These are phyloP conservation scores for Garra rufa DNA, from an alignment of 2,113 vertebrate genomes.

Conservation along the genomic window DNA sequence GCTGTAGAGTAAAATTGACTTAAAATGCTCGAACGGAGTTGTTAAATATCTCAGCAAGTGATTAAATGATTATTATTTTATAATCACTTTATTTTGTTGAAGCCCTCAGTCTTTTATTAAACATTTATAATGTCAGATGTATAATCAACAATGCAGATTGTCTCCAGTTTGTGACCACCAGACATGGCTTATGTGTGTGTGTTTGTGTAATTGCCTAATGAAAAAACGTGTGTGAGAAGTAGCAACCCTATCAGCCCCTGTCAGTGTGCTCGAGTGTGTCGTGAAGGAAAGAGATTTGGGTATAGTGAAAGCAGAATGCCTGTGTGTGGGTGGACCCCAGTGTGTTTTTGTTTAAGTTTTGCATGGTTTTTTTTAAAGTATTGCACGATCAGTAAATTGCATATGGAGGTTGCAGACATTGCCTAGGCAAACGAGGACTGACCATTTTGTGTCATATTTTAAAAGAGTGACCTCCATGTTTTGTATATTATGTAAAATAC, in stretches of 20 bases:
- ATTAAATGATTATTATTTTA: neutral
- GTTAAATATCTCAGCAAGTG: neutral
- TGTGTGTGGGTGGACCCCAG: slow-evolving; percentile 52
- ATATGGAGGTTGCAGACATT: neutral
- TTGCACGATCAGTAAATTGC: slow-evolving; percentile 23
- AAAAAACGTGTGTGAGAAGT: slow-evolving; percentile 31
- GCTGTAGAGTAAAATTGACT: neutral
- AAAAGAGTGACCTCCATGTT: neutral
- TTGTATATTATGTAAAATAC: slow-evolving; percentile 1
- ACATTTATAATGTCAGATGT: neutral
- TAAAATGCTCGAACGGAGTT: neutral
- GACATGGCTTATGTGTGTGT: slow-evolving; percentile 1
- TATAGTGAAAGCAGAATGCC: slow-evolving; percentile 43
- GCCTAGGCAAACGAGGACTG: neutral
- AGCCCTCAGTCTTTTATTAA: neutral
- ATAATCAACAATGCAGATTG: neutral
- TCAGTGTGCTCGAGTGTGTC: slow-evolving; percentile 47
- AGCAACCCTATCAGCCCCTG: slow-evolving; percentile 40
- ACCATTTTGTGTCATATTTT: slow-evolving; percentile 3
- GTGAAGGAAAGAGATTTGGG: slow-evolving; percentile 51
- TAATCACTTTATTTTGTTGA: neutral
- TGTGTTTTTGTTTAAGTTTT: slow-evolving; percentile 41
- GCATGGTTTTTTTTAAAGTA: slow-evolving; percentile 27
- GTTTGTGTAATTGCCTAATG: slow-evolving; percentile 23
- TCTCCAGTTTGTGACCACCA: neutral